Base-by-base conservation (phyloP, 2,888 invertebrate genomes). In the Augiades crinisus region DNA sequence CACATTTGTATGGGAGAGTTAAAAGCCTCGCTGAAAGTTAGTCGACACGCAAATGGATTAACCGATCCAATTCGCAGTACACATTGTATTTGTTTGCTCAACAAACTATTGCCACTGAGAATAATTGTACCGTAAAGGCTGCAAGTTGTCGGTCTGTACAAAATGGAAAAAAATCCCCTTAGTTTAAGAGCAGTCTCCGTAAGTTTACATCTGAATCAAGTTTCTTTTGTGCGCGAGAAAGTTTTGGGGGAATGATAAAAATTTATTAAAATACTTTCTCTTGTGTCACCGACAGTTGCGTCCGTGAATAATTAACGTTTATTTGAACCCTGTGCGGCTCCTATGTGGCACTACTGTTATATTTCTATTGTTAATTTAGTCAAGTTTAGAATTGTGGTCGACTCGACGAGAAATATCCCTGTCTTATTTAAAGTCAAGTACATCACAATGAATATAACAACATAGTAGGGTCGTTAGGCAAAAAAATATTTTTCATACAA, bases 1-100 rank as follows among this genome's bases (percentile, higher is more conserved):
- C 13, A 34, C 22, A 8, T 22, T 22, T n/a, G 14, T 34, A 12
- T 22, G 33, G 22, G 27, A 21, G 16, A 6, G n/a, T 27, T 21
- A 40, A 40, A 41, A 16, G 36, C 22, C 17, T 12, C 17, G 5
- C 24, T 36, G 36, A 46, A 46, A 46, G 46, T 46, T 36, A 46
- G 17, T 12, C 13, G 19, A 13, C 19, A 37, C 30, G 17, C 19
- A 46, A 46, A 27, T 36, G 46, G 36, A 46, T 46, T 46, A 46
- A 17, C 36, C 5, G 36, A 22, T 45, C 24, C 30, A 21, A 30
- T 47, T 30, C 17, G 10, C 22, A 12, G 16, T 24, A 10, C 10
- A 22, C 21, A 33, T 34, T 36, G 34, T 45, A 34, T 45, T 45
- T 34, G 24, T 34, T 45, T 22, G 43, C 30, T 43, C 27, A 43